Evolutionary conservation across 2,113 vertebrate genomes (phyloP).

Genomic region (Cinclus cinclus): DNA sequence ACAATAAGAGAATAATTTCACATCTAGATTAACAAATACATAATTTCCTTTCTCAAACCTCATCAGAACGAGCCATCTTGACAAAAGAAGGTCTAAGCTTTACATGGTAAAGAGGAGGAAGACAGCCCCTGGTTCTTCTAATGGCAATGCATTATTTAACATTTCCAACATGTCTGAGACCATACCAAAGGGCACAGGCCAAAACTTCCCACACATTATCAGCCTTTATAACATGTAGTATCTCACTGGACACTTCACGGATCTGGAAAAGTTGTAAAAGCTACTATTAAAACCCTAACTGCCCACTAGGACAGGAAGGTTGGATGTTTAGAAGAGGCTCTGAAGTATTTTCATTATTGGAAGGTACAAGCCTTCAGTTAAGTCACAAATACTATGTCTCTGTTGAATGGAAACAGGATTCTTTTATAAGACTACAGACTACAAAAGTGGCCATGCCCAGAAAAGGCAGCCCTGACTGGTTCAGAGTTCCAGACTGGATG

Average conservation of each 20-base stretch:
- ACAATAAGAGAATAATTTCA: not conserved
- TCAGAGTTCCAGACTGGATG: not conserved
- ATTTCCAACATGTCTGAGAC: not conserved
- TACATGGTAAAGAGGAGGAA: not conserved
- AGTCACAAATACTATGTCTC: not conserved
- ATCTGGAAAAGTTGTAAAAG: not conserved
- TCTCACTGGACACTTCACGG: fast-evolving
- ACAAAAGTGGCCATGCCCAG: not conserved
- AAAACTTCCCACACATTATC: not conserved
- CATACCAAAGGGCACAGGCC: not conserved
- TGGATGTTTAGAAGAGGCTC: not conserved
- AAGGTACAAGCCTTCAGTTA: not conserved
- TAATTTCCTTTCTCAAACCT: not conserved
- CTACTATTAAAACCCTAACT: not conserved
- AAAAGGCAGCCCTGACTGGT: not conserved
- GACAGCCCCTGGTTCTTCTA: not conserved
- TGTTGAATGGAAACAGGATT: not conserved
- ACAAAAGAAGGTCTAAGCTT: not conserved
- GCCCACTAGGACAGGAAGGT: not conserved
- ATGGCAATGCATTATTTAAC: not conserved
- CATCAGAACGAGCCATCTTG: not conserved
- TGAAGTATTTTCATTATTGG: not conserved
- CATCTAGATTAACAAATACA: not conserved
- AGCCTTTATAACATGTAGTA: not conserved
- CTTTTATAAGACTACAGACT: not conserved